phyloP scores from a whole-genome alignment of 1,140 invertebrate genomes.

The Belonocnema kinseyi region DNA sequence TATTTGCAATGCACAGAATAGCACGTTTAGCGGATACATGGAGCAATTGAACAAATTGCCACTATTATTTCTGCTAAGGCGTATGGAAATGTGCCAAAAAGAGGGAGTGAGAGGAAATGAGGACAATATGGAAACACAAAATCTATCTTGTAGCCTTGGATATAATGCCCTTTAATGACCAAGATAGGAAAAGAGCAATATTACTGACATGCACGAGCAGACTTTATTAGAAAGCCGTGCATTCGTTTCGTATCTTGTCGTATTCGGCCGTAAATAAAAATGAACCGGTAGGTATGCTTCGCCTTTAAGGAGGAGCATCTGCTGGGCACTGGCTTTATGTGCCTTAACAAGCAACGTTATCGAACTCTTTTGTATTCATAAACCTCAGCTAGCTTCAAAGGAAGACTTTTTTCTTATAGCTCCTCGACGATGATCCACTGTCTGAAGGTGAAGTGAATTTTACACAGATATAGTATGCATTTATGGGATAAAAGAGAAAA shows the following conservation, averaged over 20 bases:
- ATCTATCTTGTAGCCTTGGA: slow-evolving; percentile 7
- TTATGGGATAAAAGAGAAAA: neutral
- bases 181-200: neutral
- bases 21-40: slow-evolving; percentile 5
- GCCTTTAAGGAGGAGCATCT: slow-evolving; percentile 9
- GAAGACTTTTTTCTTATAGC: neutral
- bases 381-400: slow-evolving; percentile 24
- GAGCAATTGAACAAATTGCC: slow-evolving; percentile 6
- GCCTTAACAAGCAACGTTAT: slow-evolving; percentile 23
- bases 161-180: slow-evolving; percentile 10
- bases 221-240: slow-evolving; percentile 5
- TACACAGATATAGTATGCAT: slow-evolving; percentile 5
- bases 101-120: slow-evolving; percentile 2
- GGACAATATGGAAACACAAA: slow-evolving; percentile 15
- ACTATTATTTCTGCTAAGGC: neutral
- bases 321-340: neutral
- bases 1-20: neutral
- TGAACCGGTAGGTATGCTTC: slow-evolving; percentile 5
- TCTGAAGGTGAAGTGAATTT: slow-evolving; percentile 9
- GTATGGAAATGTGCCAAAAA: slow-evolving; percentile 24
- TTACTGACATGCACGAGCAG: neutral
- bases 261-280: neutral
- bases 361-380: slow-evolving; percentile 18
- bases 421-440: neutral
- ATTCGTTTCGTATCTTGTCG: slow-evolving; percentile 1